Base-by-base conservation (phyloP, 2,888 invertebrate species). In the Plemyria rubiginata region DNA sequence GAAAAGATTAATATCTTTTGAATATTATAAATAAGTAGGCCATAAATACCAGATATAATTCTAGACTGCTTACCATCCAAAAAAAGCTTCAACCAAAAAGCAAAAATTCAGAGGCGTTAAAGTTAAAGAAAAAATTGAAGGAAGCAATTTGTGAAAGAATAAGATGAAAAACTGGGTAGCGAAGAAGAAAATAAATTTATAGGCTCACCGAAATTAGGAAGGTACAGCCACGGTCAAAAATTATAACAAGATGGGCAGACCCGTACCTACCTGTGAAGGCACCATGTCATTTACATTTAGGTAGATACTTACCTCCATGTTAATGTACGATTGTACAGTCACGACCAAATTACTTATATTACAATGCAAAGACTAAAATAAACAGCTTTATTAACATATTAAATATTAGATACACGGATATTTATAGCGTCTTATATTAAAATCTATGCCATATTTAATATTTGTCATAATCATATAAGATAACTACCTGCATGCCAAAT, bases 291-390 rank as follows among this genome's bases (percentile, higher is more conserved):
- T 72, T 71, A 73, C 71, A 71, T 74, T 71, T 69, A 49, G 40
- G 49, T 50, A 52, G 61, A 22, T 22, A 22, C 22, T 3, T 22
- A 22, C 22, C 22, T 22, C 3, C 22, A 22, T 22, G 22, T 22
- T 22, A 22, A 22, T 2, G 22, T 22, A 79, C 80, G 73, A 68
- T 75, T n/a, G 76, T 78, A 79, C 80, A 74, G 69, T 75, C 70
- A 55, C 59, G 54, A 55, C 66, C 67, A 63, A 68, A 72, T 45
- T 51, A 38, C 50, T 53, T 59, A 48, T 38, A 11, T 3, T 0
- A 32, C 32, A 49, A 49, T 48, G 6, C 1, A n/a, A 28, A 28
- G 2, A 48, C 4, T 32, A 7, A 32, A 32, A 32, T 32, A 32
- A 32, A 32, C 32, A 32, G 2, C 4, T 7, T 32, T 32, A 22